Evolutionary conservation across 2,113 vertebrate genomes (phyloP).

Genomic region (Mustela lutreola): DNA sequence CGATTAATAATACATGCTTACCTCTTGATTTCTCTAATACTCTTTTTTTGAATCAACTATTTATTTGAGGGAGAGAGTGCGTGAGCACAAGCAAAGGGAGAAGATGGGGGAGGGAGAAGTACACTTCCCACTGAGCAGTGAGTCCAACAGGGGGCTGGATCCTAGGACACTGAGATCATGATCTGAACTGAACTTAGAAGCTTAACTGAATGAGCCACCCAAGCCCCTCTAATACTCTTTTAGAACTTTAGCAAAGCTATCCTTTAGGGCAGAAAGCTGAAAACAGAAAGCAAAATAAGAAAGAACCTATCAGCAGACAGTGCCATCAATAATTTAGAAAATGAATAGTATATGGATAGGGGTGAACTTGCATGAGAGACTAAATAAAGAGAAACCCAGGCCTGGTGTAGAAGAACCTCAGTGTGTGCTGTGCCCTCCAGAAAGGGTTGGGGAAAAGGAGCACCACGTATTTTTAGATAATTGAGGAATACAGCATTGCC

Average conservation of each 20-base stretch:
- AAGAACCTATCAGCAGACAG: not conserved
- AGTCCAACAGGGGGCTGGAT: too few species aligned
- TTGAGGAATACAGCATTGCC: not conserved
- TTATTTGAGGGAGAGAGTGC: too few species aligned
- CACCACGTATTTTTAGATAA: not conserved
- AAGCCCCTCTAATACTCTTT: too few species aligned
- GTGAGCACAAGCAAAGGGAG: too few species aligned
- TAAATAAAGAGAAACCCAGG: not conserved
- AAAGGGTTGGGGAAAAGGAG: not conserved
- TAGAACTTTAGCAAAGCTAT: not conserved
- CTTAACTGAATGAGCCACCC: too few species aligned
- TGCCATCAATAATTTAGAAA: not conserved
- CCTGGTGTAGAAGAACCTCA: not conserved
- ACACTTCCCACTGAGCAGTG: too few species aligned
- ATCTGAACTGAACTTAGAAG: too few species aligned
- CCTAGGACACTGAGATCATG: too few species aligned
- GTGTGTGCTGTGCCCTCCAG: fast-evolving
- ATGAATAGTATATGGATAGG: not conserved
- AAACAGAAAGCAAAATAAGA: not conserved
- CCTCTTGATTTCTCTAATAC: too few species aligned
- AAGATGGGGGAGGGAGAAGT: too few species aligned
- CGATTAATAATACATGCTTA: too few species aligned
- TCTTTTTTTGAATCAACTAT: not conserved
- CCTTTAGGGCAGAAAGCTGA: not conserved
- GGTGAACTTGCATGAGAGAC: not conserved